phyloP scores from a whole-genome alignment of 1,140 invertebrate species.

The Scaptomyza graminum region DNA sequence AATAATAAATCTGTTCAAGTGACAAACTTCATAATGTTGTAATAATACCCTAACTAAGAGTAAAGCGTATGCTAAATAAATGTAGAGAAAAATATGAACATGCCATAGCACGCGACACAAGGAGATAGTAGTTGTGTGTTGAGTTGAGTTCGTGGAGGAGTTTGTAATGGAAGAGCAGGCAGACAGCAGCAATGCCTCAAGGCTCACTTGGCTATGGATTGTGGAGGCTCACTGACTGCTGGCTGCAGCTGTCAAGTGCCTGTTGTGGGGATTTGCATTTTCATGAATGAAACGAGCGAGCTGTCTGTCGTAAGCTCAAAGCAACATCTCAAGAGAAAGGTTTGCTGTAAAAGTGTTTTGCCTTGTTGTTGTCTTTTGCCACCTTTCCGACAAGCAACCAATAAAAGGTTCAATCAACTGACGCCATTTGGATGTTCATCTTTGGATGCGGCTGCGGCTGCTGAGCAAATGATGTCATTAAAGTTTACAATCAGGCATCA shows the following conservation, averaged over 20 bases:
- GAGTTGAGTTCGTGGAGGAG: constrained; percentile 1
- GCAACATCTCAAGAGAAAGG: constrained; percentile 57
- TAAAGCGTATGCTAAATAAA: constrained; percentile 46
- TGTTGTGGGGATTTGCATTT: constrained; percentile 70
- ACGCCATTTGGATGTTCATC: constrained; percentile 42
- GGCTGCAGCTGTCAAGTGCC: constrained; percentile 70
- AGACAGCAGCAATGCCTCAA: constrained; percentile 51
- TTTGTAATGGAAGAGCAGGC: constrained; percentile 6
- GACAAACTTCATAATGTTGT: neutral
- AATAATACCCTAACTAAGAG: neutral
- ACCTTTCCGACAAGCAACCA: constrained; percentile 42
- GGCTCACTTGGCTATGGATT: constrained; percentile 62
- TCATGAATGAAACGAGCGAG: constrained; percentile 66
- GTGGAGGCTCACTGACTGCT: constrained; percentile 23
- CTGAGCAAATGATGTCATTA: constrained; percentile 73
- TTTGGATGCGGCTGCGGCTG: neutral
- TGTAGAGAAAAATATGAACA: constrained; percentile 64
- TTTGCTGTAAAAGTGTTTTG: constrained; percentile 4
- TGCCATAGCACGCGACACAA: constrained; percentile 69
- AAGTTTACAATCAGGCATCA: constrained; percentile 56
- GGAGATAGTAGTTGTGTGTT: constrained; percentile 73
- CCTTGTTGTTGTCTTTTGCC: constrained; percentile 30
- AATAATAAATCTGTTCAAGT: neutral
- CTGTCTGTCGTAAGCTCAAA: constrained; percentile 21
- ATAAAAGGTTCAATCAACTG: constrained; percentile 73